Evolutionary conservation across 92 coral and sea anemone species (phyloP).

Genomic region (Plumapathes pennacea): DNA sequence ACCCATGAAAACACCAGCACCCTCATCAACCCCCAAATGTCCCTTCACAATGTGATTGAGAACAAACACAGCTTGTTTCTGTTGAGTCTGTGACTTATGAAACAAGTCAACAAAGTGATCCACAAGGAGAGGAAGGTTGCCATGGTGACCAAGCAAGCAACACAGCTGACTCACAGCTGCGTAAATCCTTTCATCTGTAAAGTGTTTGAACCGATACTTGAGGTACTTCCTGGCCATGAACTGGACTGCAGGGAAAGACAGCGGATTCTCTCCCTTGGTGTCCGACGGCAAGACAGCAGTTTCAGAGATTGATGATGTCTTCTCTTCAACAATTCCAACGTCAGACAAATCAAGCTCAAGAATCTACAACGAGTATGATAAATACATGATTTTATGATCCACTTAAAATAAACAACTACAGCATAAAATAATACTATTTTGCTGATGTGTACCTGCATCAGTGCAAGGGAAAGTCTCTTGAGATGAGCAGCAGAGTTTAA

Average conservation of each 20-base stretch:
- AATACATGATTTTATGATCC: background rate
- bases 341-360: slow-evolving; percentile 86
- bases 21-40: slow-evolving; percentile 1
- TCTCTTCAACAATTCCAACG: slow-evolving; percentile 90
- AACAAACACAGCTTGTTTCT: slow-evolving; percentile 80
- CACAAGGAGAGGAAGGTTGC: slow-evolving; percentile 65
- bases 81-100: slow-evolving; percentile 69
- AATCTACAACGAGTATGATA: slow-evolving; percentile 41
- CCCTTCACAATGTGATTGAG: slow-evolving; percentile 80
- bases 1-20: background rate
- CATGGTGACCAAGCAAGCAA: slow-evolving; percentile 77
- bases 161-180: slow-evolving; percentile 61
- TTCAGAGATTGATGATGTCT: slow-evolving; percentile 46
- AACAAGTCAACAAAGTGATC: slow-evolving; percentile 93
- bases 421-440: background rate
- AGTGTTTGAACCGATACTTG: slow-evolving; percentile 79
- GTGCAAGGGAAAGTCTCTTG: slow-evolving; percentile 81
- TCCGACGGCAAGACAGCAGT: slow-evolving; percentile 63
- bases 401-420: background rate
- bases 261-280: slow-evolving; percentile 57
- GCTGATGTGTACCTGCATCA: slow-evolving; percentile 64
- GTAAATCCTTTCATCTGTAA: slow-evolving; percentile 72
- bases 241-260: slow-evolving; percentile 47
- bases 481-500: slow-evolving; percentile 75
- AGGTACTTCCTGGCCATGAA: slow-evolving; percentile 57